A percentile compares a stretch with the other conserved stretches of the same genome.
phyloP scores from a whole-genome alignment of 2,888 invertebrate genomes.

The Platycheirus albimanus region DNA sequence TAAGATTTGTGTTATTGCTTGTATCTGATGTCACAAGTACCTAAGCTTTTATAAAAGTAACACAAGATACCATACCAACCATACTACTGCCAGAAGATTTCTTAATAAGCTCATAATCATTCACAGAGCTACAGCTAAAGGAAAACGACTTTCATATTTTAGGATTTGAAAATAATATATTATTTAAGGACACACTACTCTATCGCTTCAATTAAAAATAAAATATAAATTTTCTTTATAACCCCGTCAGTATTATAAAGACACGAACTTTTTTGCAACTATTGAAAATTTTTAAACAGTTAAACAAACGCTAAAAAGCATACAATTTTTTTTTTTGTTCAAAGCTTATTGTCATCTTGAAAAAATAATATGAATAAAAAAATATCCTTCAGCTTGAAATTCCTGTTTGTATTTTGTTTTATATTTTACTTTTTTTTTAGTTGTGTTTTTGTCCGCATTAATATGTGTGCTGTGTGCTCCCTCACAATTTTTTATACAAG shows the following conservation, averaged over 20 bases:
- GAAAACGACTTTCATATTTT: conserved; percentile 43
- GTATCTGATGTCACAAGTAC: conserved; percentile 56
- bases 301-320: conserved; percentile 20
- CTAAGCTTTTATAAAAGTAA: conserved; percentile 68
- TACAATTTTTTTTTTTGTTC: conserved; percentile 5
- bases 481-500: conserved; percentile 37
- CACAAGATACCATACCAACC: conserved; percentile 81
- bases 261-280: conserved; percentile 44
- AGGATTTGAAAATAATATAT: conserved; percentile 61
- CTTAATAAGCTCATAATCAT: conserved; percentile 80
- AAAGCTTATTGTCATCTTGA: conserved; percentile 57
- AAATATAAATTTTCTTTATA: no score
- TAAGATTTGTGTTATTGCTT: conserved; percentile 68
- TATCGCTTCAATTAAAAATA: conserved; percentile 28
- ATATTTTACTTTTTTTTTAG: conserved; percentile 39
- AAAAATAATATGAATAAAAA: conserved; percentile 16
- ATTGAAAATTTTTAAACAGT: conserved; percentile 1
- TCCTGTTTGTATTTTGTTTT: conserved; percentile 48
- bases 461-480: conserved; percentile 57
- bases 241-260: no score
- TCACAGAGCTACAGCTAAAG: conserved; percentile 65
- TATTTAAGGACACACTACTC: conserved; percentile 65
- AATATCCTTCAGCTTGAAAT: conserved; percentile 55
- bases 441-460: conserved; percentile 55
- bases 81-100: conserved; percentile 83